phyloP scores from a whole-genome alignment of 2,888 invertebrate species.

The Heliconius cydno region DNA sequence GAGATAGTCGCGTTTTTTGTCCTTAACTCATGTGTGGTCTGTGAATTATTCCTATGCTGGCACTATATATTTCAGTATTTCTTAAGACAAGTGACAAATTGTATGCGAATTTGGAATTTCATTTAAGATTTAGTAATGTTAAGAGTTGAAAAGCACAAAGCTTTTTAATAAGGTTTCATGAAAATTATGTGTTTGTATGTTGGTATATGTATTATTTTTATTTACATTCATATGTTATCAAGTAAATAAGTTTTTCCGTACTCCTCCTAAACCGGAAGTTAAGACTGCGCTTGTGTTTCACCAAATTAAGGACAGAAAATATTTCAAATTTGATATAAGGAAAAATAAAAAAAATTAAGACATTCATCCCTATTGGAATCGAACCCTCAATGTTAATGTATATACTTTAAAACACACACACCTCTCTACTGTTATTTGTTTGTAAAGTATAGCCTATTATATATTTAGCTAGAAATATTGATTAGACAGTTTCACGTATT shows the following conservation, averaged over 20 bases:
- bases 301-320: too few relatives aligned
- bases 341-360: too few relatives aligned
- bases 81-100: slow-evolving; percentile 31
- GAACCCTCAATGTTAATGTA: background rate
- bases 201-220: background rate
- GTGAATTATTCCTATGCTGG: slow-evolving; percentile 40
- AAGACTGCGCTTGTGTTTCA: too few relatives aligned
- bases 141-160: too few relatives aligned
- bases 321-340: too few relatives aligned
- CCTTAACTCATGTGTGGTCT: slow-evolving; percentile 29
- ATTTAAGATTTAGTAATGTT: background rate
- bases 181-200: background rate
- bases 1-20: slow-evolving; percentile 15
- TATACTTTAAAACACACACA: too few relatives aligned
- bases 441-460: background rate
- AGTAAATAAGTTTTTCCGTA: too few relatives aligned
- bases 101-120: slow-evolving; percentile 5
- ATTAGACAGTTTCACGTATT: slow-evolving; percentile 15
- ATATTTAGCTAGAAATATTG: slow-evolving; percentile 13
- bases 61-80: slow-evolving; percentile 26
- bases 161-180: background rate
- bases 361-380: background rate
- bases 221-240: too few relatives aligned
- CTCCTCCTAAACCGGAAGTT: background rate
- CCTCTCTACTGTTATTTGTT: background rate